phyloP scores from a whole-genome alignment of 2,888 invertebrate species.

The Cantharis nigra region DNA sequence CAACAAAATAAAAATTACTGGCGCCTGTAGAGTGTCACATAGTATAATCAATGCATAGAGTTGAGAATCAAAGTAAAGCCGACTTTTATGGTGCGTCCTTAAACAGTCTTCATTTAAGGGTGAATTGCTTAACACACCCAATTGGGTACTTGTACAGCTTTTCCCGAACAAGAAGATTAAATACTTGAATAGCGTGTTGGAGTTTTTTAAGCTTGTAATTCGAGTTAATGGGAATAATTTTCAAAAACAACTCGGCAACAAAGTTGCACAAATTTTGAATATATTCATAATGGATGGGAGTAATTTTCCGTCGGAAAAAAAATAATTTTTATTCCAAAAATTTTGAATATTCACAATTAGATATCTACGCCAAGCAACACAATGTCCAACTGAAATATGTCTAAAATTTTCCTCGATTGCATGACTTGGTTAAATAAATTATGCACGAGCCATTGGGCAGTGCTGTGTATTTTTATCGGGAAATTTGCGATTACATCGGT shows the following conservation, averaged over 20 bases:
- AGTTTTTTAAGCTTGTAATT: not conserved
- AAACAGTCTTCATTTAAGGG: not conserved
- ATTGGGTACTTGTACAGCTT: not conserved
- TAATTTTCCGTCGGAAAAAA: not conserved
- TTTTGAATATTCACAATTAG: not conserved
- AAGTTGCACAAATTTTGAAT: not conserved
- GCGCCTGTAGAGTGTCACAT: slow-evolving; percentile 33
- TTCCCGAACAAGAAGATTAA: not conserved
- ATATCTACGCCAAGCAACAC: not conserved
- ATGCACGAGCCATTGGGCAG: not conserved
- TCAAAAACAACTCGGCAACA: not conserved
- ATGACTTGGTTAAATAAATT: not conserved
- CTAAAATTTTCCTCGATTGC: not conserved
- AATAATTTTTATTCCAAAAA: not conserved
- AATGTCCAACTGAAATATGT: not conserved
- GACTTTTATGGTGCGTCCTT: slow-evolving; percentile 8
- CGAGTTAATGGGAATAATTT: not conserved
- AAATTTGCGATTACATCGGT: not conserved
- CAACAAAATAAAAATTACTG: slow-evolving; percentile 20
- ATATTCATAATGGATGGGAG: not conserved
- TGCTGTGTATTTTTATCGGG: not conserved
- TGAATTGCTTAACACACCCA: not conserved
- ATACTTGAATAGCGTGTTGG: not conserved
- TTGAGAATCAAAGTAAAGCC: slow-evolving; percentile 27
- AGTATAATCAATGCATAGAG: slow-evolving; percentile 28